These are phyloP conservation scores for Globodera ellingtonae DNA, from an alignment of 1,140 invertebrate genomes.

Conservation along the genomic window DNA sequence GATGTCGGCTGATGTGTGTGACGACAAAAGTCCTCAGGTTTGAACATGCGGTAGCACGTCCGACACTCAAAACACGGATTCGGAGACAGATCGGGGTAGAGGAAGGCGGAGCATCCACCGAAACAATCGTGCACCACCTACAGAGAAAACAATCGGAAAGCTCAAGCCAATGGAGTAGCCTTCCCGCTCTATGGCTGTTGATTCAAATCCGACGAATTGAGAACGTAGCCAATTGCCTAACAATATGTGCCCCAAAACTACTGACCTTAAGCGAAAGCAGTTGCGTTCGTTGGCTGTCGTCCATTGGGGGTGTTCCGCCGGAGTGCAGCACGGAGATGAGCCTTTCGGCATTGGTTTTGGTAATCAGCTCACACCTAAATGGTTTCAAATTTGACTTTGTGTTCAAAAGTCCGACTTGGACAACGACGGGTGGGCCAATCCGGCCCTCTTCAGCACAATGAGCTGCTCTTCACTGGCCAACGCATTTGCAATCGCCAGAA, in stretches of 20 bases:
- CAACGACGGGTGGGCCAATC: slow-evolving; percentile 2
- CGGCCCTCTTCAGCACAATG: slow-evolving; percentile 15
- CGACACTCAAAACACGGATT: slow-evolving; percentile 24
- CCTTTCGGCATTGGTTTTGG: slow-evolving; percentile 32
- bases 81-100: slow-evolving; percentile 17
- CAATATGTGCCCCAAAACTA: background rate
- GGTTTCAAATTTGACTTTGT: background rate
- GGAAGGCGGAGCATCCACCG: slow-evolving; percentile 18
- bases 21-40: slow-evolving; percentile 23
- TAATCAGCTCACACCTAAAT: slow-evolving; percentile 24
- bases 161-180: no score
- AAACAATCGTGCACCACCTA: slow-evolving; percentile 27
- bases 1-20: slow-evolving; percentile 19
- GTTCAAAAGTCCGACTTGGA: slow-evolving; percentile 15
- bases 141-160: background rate
- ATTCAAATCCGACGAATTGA: slow-evolving; percentile 8
- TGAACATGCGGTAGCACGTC: slow-evolving; percentile 11
- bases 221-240: no score
- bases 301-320: background rate
- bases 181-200: no score
- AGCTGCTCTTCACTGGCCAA: slow-evolving; percentile 23
- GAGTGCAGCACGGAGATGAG: slow-evolving; percentile 22
- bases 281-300: background rate
- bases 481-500: slow-evolving; percentile 22
- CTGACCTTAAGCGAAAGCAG: slow-evolving; percentile 1